These are phyloP conservation scores for Orthosia gothica DNA, from an alignment of 2,888 invertebrate genomes.

Conservation along the genomic window DNA sequence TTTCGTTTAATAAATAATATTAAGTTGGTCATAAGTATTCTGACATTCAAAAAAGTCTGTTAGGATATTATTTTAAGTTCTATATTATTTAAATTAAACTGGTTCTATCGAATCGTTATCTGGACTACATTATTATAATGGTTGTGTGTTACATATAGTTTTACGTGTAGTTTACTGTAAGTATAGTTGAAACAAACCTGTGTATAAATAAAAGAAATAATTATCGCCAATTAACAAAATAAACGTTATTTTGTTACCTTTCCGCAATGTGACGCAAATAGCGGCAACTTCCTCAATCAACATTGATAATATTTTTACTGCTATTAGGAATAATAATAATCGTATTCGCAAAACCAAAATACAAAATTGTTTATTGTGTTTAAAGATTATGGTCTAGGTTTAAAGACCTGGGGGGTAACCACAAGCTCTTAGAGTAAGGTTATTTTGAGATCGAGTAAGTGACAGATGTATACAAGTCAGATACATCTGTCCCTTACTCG, in stretches of 20 bases:
- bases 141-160: no score
- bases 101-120: neutral
- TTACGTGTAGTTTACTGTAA: no score
- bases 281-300: neutral
- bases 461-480: no score
- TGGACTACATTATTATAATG: neutral
- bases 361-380: no score
- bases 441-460: no score
- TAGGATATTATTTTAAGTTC: neutral
- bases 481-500: no score
- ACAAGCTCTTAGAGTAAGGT: no score
- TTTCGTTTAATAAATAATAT: no score
- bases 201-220: neutral
- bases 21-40: neutral
- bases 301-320: neutral
- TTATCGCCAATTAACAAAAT: neutral
- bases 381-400: no score
- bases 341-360: neutral
- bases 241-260: neutral
- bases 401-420: no score
- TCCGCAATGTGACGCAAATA: neutral
- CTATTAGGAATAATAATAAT: neutral
- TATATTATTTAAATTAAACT: slow-evolving; percentile 4
- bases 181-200: neutral
- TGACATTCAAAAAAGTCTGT: neutral